Base-by-base conservation (phyloP, 1,140 invertebrate genomes). In the Zelostemma sp. region DNA sequence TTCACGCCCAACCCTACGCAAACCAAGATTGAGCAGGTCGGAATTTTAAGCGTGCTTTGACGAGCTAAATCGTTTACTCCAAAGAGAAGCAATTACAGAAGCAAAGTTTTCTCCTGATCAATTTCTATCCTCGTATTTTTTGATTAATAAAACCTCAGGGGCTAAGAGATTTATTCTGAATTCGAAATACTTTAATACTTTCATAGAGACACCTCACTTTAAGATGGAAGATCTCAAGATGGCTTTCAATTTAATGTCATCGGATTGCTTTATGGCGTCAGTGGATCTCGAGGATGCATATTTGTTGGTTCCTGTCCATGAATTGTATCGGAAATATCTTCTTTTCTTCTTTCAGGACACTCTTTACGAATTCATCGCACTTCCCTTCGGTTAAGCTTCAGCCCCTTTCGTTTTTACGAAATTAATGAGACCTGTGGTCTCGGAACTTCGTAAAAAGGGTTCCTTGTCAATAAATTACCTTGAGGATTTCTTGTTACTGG, bases 161-260 rank as follows among this genome's bases (percentile, higher is more conserved):
- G 45, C 4, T 0, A 58, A 58, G 25, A 21, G 55, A 21, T 58
- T 58, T 21, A 58, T 58, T 19, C 11, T 58, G 9, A 58, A 58
- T 48, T 25, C 48, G 11, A 58, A 58, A 38, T 1, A 6, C 1
- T 38, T 58, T 8, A 58, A 58, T 11, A 11, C n/a, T 1, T 58
- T 38, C 38, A 48, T 58, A 6, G 21, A 4, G n/a, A n/a, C 55
- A 1, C 12, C 12, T n/a, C n/a, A n/a, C n/a, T n/a, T n/a, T n/a
- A n/a, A n/a, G n/a, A n/a, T n/a, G n/a, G n/a, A n/a, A n/a, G n/a
- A n/a, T n/a, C n/a, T n/a, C n/a, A n/a, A n/a, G n/a, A n/a, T n/a
- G n/a, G n/a, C n/a, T n/a, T n/a, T n/a, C n/a, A n/a, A n/a, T n/a
- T n/a, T n/a, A n/a, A n/a, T n/a, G n/a, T n/a, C n/a, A n/a, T n/a